Conservation (phyloP, 1,140 invertebrate genomes). For the Euwallacea similis region DNA sequence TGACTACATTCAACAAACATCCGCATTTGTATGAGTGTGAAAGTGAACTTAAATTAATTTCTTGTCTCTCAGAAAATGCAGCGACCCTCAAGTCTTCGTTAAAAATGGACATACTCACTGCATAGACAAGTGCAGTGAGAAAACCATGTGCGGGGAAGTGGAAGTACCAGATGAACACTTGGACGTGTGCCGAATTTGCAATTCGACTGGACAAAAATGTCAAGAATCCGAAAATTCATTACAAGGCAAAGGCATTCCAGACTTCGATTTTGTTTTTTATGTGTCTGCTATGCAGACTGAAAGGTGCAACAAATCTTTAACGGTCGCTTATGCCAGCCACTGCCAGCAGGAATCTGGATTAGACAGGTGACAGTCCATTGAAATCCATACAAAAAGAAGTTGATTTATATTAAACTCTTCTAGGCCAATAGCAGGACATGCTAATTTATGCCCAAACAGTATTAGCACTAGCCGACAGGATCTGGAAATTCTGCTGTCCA, state of each 20-base stretch:
- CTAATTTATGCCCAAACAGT: slow-evolving; percentile 95
- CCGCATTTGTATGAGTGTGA: no score
- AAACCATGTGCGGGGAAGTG: slow-evolving; percentile 94
- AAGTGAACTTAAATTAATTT: no score
- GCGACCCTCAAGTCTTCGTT: slow-evolving; percentile 79
- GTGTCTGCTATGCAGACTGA: slow-evolving; percentile 93
- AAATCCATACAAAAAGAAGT: not conserved
- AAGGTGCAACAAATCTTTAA: slow-evolving; percentile 85
- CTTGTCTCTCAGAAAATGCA: slow-evolving; percentile 68
- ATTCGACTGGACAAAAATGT: slow-evolving; percentile 81
- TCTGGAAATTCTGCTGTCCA: slow-evolving; percentile 89
- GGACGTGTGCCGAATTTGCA: slow-evolving; percentile 85
- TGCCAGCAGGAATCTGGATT: slow-evolving; percentile 94
- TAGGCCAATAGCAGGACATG: slow-evolving; percentile 97
- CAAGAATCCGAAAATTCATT: slow-evolving; percentile 55
- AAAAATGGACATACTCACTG: slow-evolving; percentile 84
- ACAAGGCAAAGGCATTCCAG: slow-evolving; percentile 68
- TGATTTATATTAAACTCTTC: slow-evolving; percentile 47
- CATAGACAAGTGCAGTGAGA: slow-evolving; percentile 78
- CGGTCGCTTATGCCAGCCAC: slow-evolving; percentile 96
- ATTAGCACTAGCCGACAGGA: slow-evolving; percentile 93
- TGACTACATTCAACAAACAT: no score
- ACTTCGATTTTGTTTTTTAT: slow-evolving; percentile 76
- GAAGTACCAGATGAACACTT: slow-evolving; percentile 88
- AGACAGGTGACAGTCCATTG: slow-evolving; percentile 69